phyloP scores from a whole-genome alignment of 2,888 invertebrate species.

The Coelopa pilipes region DNA sequence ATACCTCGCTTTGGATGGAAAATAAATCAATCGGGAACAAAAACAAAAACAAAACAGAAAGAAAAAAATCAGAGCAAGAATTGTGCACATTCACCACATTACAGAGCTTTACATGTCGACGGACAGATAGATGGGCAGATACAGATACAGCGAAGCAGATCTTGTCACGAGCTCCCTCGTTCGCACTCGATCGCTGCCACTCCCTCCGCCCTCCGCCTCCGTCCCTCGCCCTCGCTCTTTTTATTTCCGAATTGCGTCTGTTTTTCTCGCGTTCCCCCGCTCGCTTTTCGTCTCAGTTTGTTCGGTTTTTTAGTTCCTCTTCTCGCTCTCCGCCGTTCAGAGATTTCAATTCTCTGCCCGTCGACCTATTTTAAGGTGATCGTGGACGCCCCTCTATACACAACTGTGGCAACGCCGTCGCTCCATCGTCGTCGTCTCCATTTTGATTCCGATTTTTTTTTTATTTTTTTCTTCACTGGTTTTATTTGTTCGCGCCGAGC shows the following conservation, averaged over 20 bases:
- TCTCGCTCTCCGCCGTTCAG: not conserved
- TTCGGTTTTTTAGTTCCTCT: not conserved
- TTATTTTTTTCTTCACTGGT: not conserved
- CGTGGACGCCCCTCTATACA: no score
- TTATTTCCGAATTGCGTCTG: no score
- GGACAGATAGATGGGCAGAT: no score
- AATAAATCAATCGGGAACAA: not conserved
- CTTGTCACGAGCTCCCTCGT: slow-evolving; percentile 9
- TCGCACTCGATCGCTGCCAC: not conserved
- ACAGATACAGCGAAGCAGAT: no score
- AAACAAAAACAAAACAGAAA: not conserved
- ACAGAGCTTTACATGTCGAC: not conserved
- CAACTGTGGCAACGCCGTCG: no score
- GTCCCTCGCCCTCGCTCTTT: not conserved
- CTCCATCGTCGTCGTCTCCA: not conserved
- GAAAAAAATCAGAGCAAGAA: not conserved
- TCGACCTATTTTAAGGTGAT: no score
- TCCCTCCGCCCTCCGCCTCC: not conserved
- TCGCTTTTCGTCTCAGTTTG: not conserved
- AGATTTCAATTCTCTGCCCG: not conserved
- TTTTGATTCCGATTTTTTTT: slow-evolving; percentile 3
- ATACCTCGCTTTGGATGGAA: no score
- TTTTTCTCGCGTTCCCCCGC: not conserved
- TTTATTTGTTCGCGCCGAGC: not conserved
- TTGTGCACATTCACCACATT: not conserved